These are phyloP conservation scores for Heterodera carotae DNA, from an alignment of 1,140 invertebrate genomes.

Conservation along the genomic window DNA sequence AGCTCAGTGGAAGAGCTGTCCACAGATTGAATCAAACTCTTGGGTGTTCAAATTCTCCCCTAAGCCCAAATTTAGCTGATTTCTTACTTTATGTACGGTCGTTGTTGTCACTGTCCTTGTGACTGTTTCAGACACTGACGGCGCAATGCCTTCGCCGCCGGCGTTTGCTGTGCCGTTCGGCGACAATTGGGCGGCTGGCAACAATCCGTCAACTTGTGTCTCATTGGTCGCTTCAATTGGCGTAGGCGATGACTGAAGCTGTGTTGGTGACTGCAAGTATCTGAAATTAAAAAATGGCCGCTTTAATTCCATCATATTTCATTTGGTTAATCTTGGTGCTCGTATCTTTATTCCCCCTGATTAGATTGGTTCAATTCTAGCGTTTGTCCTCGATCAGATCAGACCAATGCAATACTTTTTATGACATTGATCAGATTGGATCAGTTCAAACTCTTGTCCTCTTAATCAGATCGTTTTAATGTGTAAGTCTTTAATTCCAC, in stretches of 20 bases:
- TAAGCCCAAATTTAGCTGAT: background rate
- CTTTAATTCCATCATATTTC: background rate
- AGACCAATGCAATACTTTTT: too few relatives aligned
- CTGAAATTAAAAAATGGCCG: background rate
- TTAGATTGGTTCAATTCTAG: too few relatives aligned
- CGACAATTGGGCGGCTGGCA: background rate
- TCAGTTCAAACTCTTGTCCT: too few relatives aligned
- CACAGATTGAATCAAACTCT: background rate
- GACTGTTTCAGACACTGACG: background rate
- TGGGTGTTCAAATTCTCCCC: constrained; percentile 7
- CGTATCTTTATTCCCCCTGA: too few relatives aligned
- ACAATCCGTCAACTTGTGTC: background rate
- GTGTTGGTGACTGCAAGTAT: background rate
- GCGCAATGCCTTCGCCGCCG: background rate
- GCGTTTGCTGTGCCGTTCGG: background rate
- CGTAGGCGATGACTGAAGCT: background rate
- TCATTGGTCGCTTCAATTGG: background rate
- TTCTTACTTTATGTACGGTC: background rate
- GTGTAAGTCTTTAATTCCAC: too few relatives aligned
- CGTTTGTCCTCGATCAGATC: too few relatives aligned
- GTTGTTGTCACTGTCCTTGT: constrained; percentile 6
- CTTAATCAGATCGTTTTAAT: too few relatives aligned
- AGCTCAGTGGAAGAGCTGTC: too few relatives aligned
- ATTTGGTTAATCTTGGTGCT: background rate
- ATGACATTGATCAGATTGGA: too few relatives aligned